Evolutionary conservation across 2,797 vertebrate genomes (phyloP), one percentile per base, ranked within the genome.

Genomic region (Arctocebus calabarensis): DNA sequence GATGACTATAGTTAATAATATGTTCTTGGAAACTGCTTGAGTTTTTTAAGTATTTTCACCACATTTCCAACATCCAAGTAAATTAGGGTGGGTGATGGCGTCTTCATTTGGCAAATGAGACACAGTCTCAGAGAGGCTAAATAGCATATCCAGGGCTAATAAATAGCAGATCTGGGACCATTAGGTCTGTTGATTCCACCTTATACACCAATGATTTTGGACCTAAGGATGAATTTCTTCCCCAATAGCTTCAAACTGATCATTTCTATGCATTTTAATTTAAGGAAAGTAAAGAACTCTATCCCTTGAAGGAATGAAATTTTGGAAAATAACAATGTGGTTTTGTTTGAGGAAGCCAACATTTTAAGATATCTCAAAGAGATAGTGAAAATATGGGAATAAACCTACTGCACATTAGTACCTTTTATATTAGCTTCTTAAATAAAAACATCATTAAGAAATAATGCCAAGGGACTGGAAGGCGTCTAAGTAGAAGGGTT

Each of bases 371-470:
- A 84, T 89, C 71, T 94, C 61, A 59, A 89, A 84, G 40, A 88
- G 48, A 96, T 77, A 87, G 87, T 91, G 7, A 91, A 97, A 92
- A 95, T 92, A 68, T n/a, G 17, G 10, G 13, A 90, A 45, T 75
- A 66, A 87, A 37, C 45, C 77, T 91, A 74, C 34, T 90, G 45
- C 22, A 71, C 20, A 40, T 73, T 92, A 48, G 16, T 93, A 71
- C 34, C 88, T 88, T 85, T 93, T 77, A 87, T 93, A 22, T 82
- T 95, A 89, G 23, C 37, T 93, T 94, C 32, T 68, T 43, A 96
- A 96, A 90, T 91, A 93, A 93, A 97, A 90, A 57, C 94, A 75
- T 34, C 52, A 71, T 84, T 84, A 96, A 73, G 71, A 91, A 62
- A 94, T 59, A 90, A 96, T 83, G 13, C 37, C 45, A 94, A 94